A percentile compares a stretch with the other conserved stretches of the same genome.
Conservation (phyloP, 1,140 invertebrate species). For the Oppia nitens region DNA sequence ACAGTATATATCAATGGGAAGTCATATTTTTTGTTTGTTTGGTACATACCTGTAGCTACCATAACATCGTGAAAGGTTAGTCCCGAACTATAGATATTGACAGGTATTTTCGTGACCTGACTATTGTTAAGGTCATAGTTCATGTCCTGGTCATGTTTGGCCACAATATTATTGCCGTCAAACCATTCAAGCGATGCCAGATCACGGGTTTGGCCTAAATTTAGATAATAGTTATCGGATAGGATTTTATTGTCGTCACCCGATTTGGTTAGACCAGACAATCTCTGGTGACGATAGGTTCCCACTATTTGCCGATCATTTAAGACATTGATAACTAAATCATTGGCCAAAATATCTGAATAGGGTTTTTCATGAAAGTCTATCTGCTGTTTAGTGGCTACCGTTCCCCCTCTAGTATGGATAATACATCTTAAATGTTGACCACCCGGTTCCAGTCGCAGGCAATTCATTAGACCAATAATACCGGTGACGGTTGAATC, state of each 20-base stretch:
- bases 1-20: slow-evolving; percentile 32
- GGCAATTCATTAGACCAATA: slow-evolving; percentile 70
- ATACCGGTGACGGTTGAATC: slow-evolving; percentile 46
- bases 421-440: slow-evolving; percentile 40
- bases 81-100: slow-evolving; percentile 39
- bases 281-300: slow-evolving; percentile 60
- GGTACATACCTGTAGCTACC: too few relatives aligned
- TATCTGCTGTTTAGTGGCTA: background rate
- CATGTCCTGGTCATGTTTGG: slow-evolving; percentile 23
- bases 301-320: slow-evolving; percentile 65
- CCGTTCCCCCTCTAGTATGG: background rate
- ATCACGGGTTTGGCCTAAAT: slow-evolving; percentile 65
- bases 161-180: slow-evolving; percentile 42
- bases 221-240: slow-evolving; percentile 46
- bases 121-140: too few relatives aligned
- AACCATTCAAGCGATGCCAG: slow-evolving; percentile 82
- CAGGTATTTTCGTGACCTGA: too few relatives aligned
- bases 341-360: slow-evolving; percentile 43
- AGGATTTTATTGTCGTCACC: slow-evolving; percentile 39
- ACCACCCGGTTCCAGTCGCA: slow-evolving; percentile 64
- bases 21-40: slow-evolving; percentile 32
- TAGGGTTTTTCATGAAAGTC: background rate
- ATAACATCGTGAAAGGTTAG: slow-evolving; percentile 17
- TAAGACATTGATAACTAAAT: slow-evolving; percentile 65
- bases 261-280: slow-evolving; percentile 14